Conservation (phyloP, 2,113 vertebrate genomes). For the Rhegmatorhina hoffmannsi region DNA sequence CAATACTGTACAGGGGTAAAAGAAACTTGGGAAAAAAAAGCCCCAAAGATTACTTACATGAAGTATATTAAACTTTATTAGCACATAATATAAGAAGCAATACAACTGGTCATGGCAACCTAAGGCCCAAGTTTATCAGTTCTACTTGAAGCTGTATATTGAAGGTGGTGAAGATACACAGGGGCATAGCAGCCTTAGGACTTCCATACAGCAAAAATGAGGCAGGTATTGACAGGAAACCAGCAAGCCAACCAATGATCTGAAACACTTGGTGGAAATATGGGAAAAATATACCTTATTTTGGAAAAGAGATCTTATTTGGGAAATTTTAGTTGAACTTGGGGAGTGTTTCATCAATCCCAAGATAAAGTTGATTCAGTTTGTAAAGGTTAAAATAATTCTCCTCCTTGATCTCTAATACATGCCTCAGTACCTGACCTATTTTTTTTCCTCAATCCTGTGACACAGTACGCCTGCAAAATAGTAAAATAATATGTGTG, state of each 20-base stretch:
- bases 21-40: not conserved
- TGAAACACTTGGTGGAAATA: not conserved
- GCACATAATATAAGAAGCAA: not conserved
- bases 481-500: not conserved
- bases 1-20: not conserved
- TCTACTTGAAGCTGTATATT: not conserved
- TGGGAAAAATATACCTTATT: not conserved
- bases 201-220: not conserved
- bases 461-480: not conserved
- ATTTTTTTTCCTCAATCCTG: not conserved
- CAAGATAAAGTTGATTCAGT: not conserved
- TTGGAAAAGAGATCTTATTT: not conserved
- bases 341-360: fast-evolving
- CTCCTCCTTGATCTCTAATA: not conserved
- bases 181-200: fast-evolving
- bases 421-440: not conserved
- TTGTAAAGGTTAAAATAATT: not conserved
- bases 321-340: not conserved
- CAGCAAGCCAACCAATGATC: fast-evolving
- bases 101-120: not conserved
- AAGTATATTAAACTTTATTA: not conserved
- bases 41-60: fast-evolving
- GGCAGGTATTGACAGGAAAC: not conserved
- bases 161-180: fast-evolving
- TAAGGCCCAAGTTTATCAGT: not conserved